phyloP scores from a whole-genome alignment of 2,797 vertebrate species.

The Dendrocincla fuliginosa region DNA sequence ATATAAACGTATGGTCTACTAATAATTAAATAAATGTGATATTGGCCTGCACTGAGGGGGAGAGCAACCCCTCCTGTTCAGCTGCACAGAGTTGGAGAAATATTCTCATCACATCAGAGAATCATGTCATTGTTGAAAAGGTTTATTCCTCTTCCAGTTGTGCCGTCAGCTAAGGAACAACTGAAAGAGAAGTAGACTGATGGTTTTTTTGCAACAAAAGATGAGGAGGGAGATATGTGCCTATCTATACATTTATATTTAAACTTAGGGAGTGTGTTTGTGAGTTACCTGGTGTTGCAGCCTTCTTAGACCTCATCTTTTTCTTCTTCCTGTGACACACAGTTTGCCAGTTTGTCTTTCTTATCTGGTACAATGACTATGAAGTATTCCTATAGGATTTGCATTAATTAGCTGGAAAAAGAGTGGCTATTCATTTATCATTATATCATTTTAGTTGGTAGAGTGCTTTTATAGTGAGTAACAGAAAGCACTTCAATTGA shows the following conservation, averaged over 20 bases:
- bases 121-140: neutral
- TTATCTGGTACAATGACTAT: neutral
- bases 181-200: neutral
- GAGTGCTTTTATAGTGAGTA: neutral
- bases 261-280: neutral
- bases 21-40: neutral
- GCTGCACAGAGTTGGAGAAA: neutral
- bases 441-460: neutral
- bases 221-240: neutral
- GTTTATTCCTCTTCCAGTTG: neutral
- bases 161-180: neutral
- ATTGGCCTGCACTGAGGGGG: neutral
- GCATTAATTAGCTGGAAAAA: neutral
- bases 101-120: neutral
- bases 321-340: neutral
- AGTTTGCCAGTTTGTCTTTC: neutral
- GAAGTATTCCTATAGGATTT: neutral
- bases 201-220: neutral
- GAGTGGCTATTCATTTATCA: neutral
- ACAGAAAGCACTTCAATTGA: neutral
- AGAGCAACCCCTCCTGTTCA: neutral
- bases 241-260: neutral
- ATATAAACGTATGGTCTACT: neutral
- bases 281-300: neutral
- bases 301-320: neutral